Conservation (phyloP, 2,797 vertebrate genomes). For the Rhyacichthys aspro region DNA sequence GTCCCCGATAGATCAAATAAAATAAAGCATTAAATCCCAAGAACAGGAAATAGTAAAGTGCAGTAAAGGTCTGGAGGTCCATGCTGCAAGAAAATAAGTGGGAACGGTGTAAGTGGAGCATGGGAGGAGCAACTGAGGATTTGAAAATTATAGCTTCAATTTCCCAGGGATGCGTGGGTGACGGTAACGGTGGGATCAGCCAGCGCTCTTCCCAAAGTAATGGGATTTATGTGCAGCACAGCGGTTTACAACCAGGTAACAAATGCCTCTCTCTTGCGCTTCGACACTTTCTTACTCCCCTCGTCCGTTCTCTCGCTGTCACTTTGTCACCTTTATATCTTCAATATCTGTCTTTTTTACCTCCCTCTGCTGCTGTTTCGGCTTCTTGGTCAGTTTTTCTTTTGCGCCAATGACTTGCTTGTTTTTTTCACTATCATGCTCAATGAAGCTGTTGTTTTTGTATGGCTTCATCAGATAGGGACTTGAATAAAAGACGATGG, state of each 20-base stretch:
- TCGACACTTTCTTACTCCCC: constrained; percentile 32
- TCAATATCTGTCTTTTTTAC: constrained; percentile 40
- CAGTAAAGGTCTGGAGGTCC: constrained; percentile 6
- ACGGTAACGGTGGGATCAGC: constrained; percentile 67
- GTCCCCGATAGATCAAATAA: constrained; percentile 18
- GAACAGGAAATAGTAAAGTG: constrained; percentile 14
- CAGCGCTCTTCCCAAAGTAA: constrained; percentile 72
- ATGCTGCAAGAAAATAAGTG: constrained; percentile 7
- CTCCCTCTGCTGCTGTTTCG: constrained; percentile 5
- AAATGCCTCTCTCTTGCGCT: constrained; percentile 59
- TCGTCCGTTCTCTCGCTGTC: constrained; percentile 32
- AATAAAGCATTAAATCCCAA: constrained; percentile 18
- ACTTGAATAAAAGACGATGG: neutral
- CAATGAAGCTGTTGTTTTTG: constrained; percentile 10
- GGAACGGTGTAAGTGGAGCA: constrained; percentile 27
- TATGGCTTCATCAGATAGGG: constrained; percentile 10
- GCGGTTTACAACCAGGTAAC: constrained; percentile 73
- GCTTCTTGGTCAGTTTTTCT: constrained; percentile 6
- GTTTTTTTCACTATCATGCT: neutral
- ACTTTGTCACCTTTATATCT: constrained; percentile 55
- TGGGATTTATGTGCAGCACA: constrained; percentile 77
- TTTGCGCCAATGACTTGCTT: constrained; percentile 1
- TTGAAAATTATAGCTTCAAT: constrained; percentile 82
- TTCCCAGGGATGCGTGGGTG: constrained; percentile 72
- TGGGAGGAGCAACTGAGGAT: constrained; percentile 50